A percentile compares a stretch with the other conserved stretches of the same genome.
phyloP scores from a whole-genome alignment of 2,888 invertebrate species.

The Augiades crinisus region DNA sequence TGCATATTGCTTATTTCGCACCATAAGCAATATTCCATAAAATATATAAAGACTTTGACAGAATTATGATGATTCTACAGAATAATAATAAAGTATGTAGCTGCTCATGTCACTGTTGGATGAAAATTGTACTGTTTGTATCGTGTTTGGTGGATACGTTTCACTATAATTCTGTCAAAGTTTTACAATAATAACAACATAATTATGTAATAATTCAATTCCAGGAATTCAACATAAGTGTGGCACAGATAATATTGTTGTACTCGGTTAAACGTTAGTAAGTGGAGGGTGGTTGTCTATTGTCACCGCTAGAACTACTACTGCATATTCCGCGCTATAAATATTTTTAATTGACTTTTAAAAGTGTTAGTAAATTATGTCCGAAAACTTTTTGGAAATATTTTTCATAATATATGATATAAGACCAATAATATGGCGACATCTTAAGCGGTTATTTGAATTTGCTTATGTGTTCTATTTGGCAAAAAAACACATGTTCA shows the following conservation, averaged over 20 bases:
- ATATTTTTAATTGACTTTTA: too few relatives aligned
- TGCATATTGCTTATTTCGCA: slow-evolving; percentile 12
- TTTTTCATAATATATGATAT: too few relatives aligned
- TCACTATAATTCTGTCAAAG: slow-evolving; percentile 5
- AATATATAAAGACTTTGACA: slow-evolving; percentile 22
- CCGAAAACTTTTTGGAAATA: too few relatives aligned
- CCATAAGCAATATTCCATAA: slow-evolving; percentile 10
- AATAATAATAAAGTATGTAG: background rate
- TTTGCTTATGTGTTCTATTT: too few relatives aligned
- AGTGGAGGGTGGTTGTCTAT: too few relatives aligned
- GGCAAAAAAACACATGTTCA: too few relatives aligned
- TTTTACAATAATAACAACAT: slow-evolving; percentile 10
- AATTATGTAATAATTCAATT: slow-evolving; percentile 10
- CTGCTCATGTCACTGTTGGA: slow-evolving; percentile 1
- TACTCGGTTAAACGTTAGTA: slow-evolving; percentile 2
- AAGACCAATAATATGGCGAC: too few relatives aligned
- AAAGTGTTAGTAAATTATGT: too few relatives aligned
- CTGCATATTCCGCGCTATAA: too few relatives aligned
- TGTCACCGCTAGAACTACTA: too few relatives aligned
- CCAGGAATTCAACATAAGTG: slow-evolving; percentile 1
- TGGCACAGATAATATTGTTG: slow-evolving; percentile 8
- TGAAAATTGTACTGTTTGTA: slow-evolving; percentile 4
- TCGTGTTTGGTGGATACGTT: background rate
- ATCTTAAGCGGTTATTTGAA: too few relatives aligned
- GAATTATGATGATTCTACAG: background rate